Base-by-base conservation (phyloP, 2,888 invertebrate species). In the Acanthosepion esculentum region DNA sequence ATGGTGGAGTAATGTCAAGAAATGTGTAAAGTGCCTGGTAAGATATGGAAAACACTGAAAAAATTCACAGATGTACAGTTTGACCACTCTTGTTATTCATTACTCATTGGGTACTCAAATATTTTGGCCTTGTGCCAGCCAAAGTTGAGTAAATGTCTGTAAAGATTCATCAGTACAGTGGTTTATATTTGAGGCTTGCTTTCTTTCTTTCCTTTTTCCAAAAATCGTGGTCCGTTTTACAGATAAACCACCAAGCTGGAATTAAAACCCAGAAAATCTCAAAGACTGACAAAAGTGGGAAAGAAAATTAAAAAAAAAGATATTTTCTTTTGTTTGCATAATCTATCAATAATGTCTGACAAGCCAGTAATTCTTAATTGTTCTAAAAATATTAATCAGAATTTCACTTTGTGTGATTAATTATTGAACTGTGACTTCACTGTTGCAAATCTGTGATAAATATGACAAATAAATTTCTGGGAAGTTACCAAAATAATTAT, bases 271-370 rank as follows among this genome's bases (percentile, higher is more conserved):
- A n/a, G 10, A 78, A 78, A 78, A 33, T n/a, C n/a, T 78, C 78
- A n/a, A 78, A n/a, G 78, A 78, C 78, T n/a, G 78, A 33, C 78
- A 33, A 78, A 33, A 78, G 10, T 78, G n/a, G n/a, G n/a, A n/a
- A 78, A n/a, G 20, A 20, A 55, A 15, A 15, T 15, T 53, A 3
- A 64, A 64, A 78, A 78, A 78, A 78, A 78, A 78, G 33, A 33
- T 78, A 8, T 78, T n/a, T 8, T 78, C n/a, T 78, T 78, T n/a
- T n/a, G n/a, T 78, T 15, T 10, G 78, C 12, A 78, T 78, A 78
- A 78, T 78, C 78, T 78, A 78, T 78, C 78, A 78, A 78, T 78
- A 78, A 78, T 33, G 33, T n/a, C 78, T 78, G 78, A 78, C 78
- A 78, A 15, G n/a, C 12, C n/a, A 78, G 33, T 78, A 78, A 78